A percentile compares a stretch with the other conserved stretches of the same genome.
Evolutionary conservation across 2,113 vertebrate species (phyloP).

Genomic region (Natator depressus): DNA sequence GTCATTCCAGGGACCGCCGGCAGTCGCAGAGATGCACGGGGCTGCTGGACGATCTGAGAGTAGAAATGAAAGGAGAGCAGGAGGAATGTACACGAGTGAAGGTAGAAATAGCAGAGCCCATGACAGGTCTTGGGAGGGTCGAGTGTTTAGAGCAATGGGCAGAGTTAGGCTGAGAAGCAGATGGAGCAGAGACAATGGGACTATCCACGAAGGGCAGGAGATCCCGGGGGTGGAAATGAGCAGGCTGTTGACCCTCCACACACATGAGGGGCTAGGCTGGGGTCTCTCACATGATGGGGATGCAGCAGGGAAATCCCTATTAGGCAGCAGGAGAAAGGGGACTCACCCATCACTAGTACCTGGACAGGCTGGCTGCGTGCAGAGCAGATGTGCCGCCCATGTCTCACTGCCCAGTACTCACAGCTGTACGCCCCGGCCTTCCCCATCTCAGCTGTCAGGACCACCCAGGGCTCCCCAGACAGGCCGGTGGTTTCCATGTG

Average conservation of each 20-base stretch:
- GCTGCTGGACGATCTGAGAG: not conserved
- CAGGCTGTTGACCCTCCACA: not conserved
- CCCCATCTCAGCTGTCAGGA: not conserved
- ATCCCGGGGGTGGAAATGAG: too few relatives aligned
- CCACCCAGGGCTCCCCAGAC: not conserved
- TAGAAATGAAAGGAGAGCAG: not conserved
- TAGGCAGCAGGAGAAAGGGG: not conserved
- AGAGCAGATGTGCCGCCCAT: not conserved
- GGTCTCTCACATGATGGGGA: too few relatives aligned
- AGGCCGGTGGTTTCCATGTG: accelerated
- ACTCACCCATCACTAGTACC: not conserved
- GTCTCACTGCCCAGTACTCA: not conserved
- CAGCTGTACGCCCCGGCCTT: not conserved
- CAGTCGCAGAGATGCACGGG: not conserved
- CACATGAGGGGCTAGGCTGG: too few relatives aligned
- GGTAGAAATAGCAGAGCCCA: not conserved
- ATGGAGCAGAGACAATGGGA: too few relatives aligned
- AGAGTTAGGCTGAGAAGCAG: too few relatives aligned
- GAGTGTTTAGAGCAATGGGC: too few relatives aligned
- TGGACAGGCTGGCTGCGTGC: not conserved
- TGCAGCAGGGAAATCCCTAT: not conserved
- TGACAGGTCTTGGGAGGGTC: not conserved
- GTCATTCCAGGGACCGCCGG: not conserved
- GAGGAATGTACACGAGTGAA: not conserved
- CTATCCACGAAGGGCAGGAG: not conserved